Percentiles rank a stretch among this genome's conserved stretches.
Conservation (phyloP, 2,888 invertebrate genomes). For the Panzeria rudis region DNA sequence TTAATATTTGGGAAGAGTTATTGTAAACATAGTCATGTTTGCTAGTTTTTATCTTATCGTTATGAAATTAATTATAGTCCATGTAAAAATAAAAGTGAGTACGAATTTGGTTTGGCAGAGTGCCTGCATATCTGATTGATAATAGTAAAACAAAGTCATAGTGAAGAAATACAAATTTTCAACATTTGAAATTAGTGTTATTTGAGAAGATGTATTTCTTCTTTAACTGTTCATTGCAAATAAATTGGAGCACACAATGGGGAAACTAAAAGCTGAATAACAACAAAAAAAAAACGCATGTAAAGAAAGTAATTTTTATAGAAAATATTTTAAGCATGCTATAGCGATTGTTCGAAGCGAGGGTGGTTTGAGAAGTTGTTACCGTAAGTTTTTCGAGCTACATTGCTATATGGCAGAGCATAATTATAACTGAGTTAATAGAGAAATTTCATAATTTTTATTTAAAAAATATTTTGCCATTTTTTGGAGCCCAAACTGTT, state of each 20-base stretch:
- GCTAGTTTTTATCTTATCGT: conserved; percentile 3
- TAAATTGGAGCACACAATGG: conserved; percentile 44
- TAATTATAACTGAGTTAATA: too few relatives aligned
- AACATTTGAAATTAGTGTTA: conserved; percentile 16
- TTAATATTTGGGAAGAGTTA: background rate
- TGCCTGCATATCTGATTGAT: conserved; percentile 11
- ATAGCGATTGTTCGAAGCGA: background rate
- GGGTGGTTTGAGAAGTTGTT: background rate
- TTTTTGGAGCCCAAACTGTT: background rate
- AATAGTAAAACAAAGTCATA: background rate
- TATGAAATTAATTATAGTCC: conserved; percentile 9
- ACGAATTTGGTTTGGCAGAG: conserved; percentile 33
- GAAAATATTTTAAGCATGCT: background rate
- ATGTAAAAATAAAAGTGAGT: conserved; percentile 21
- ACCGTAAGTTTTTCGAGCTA: too few relatives aligned
- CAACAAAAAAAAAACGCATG: background rate
- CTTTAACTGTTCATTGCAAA: background rate
- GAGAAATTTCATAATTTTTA: background rate
- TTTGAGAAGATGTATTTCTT: background rate
- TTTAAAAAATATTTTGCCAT: background rate
- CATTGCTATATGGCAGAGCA: too few relatives aligned
- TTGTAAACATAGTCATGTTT: background rate
- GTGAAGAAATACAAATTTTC: conserved; percentile 1
- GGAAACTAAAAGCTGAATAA: conserved; percentile 7
- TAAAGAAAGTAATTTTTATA: conserved; percentile 13